A percentile compares a stretch with the other conserved stretches of the same genome.
These are phyloP conservation scores for Anableps anableps DNA, from an alignment of 2,797 vertebrate species.

Conservation along the genomic window DNA sequence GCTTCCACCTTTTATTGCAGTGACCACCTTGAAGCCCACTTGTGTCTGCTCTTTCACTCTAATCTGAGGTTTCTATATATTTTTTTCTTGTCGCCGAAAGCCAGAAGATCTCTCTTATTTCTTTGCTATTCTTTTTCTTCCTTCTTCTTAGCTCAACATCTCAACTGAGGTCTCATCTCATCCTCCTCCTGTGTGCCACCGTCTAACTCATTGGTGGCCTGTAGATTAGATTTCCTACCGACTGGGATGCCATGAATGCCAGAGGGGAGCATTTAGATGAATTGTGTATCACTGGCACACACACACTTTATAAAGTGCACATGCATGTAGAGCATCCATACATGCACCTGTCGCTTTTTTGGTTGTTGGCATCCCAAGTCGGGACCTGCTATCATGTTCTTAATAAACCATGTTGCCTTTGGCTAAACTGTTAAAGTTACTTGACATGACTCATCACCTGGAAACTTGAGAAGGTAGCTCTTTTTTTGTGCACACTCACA, in stretches of 20 bases:
- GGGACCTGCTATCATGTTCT: slow-evolving; percentile 48
- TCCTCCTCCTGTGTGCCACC: slow-evolving; percentile 41
- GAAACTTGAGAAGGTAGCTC: neutral
- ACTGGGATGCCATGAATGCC: slow-evolving; percentile 49
- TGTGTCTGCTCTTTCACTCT: slow-evolving; percentile 39
- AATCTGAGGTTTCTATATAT: slow-evolving; percentile 25
- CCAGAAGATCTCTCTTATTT: slow-evolving; percentile 44
- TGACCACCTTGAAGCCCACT: slow-evolving; percentile 34
- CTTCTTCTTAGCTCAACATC: slow-evolving; percentile 39
- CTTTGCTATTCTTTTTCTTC: slow-evolving; percentile 3
- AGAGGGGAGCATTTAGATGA: slow-evolving; percentile 63
- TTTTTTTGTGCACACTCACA: neutral
- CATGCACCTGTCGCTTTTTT: slow-evolving; percentile 19
- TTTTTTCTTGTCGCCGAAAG: slow-evolving; percentile 45
- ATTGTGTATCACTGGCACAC: slow-evolving; percentile 29
- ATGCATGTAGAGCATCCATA: slow-evolving; percentile 24
- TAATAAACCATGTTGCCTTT: slow-evolving; percentile 43
- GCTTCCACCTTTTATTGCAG: slow-evolving; percentile 30
- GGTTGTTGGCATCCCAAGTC: slow-evolving; percentile 29
- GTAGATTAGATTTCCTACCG: slow-evolving; percentile 65
- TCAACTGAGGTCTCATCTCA: slow-evolving; percentile 49
- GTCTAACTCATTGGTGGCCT: slow-evolving; percentile 60
- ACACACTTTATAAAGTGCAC: slow-evolving; percentile 7
- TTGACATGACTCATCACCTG: slow-evolving; percentile 47
- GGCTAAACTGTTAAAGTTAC: slow-evolving; percentile 38